phyloP scores from a whole-genome alignment of 2,888 invertebrate genomes.

The Norana najaformis region DNA sequence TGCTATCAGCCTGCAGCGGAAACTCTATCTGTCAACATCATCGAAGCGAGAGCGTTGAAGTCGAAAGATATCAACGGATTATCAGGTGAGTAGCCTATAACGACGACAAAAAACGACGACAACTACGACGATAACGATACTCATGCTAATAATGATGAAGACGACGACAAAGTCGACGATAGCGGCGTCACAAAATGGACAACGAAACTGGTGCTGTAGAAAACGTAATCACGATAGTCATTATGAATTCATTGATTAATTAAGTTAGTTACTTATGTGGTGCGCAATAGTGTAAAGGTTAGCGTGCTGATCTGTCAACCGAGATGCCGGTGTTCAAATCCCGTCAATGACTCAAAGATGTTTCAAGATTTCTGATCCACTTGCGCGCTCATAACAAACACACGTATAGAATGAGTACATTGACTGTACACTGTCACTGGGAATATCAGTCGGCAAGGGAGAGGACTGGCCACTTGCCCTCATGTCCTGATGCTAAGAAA shows the following conservation, averaged over 20 bases:
- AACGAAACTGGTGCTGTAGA: not conserved
- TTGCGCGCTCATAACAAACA: too few species aligned
- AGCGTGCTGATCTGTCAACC: too few species aligned
- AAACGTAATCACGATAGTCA: not conserved
- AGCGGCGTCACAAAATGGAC: not conserved
- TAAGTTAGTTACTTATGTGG: too few species aligned
- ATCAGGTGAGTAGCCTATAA: conserved; percentile 40
- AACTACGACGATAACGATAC: not conserved
- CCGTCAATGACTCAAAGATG: not conserved
- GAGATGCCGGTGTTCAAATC: too few species aligned
- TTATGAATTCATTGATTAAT: too few species aligned
- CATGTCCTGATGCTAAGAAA: not conserved
- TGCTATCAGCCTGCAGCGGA: conserved; percentile 96
- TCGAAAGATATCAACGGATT: conserved; percentile 93
- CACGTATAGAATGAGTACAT: not conserved
- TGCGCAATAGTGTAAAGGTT: too few species aligned
- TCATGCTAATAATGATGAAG: not conserved
- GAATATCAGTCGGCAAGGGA: not conserved
- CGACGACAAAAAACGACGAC: not conserved
- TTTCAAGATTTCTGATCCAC: not conserved
- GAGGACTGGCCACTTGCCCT: not conserved
- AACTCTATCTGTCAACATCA: conserved; percentile 82
- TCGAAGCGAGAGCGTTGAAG: conserved; percentile 90
- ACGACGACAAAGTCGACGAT: not conserved
- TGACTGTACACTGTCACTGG: not conserved